Evolutionary conservation across 2,888 invertebrate genomes (phyloP).

Genomic region (Neoscelio sp.): DNA sequence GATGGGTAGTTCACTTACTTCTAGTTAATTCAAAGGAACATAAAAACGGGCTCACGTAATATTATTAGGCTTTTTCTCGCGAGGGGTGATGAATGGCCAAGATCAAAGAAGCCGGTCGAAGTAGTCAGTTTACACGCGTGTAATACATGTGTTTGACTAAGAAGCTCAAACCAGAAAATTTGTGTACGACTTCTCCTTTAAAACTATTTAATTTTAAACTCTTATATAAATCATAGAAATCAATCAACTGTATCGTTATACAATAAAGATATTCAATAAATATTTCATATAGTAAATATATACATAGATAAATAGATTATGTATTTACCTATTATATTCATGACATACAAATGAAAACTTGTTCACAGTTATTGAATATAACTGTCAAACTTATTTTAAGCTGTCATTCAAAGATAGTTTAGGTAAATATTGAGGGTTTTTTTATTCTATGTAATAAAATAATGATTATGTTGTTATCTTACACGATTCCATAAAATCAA

Average conservation of each 20-base stretch:
- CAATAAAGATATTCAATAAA: too few relatives aligned
- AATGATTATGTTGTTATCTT: too few relatives aligned
- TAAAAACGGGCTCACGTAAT: slow-evolving; percentile 71
- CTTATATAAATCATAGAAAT: not conserved
- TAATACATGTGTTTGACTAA: slow-evolving; percentile 81
- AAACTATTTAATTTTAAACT: slow-evolving; percentile 26
- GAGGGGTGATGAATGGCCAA: slow-evolving; percentile 81
- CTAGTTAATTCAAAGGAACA: slow-evolving; percentile 50
- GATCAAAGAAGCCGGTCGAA: slow-evolving; percentile 81
- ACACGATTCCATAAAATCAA: too few relatives aligned
- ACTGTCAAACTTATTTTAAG: too few relatives aligned
- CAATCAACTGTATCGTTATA: slow-evolving; percentile 7
- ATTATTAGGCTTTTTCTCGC: slow-evolving; percentile 82
- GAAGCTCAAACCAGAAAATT: slow-evolving; percentile 58
- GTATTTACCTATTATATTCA: too few relatives aligned
- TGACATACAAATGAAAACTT: too few relatives aligned
- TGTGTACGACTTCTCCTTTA: slow-evolving; percentile 27
- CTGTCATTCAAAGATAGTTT: too few relatives aligned
- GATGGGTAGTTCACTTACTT: slow-evolving; percentile 57
- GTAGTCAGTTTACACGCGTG: slow-evolving; percentile 82
- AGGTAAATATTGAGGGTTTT: too few relatives aligned
- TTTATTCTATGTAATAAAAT: too few relatives aligned
- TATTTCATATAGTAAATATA: too few relatives aligned
- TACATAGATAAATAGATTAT: too few relatives aligned
- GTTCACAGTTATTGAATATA: too few relatives aligned